Evolutionary conservation across 2,113 vertebrate genomes (phyloP).

Genomic region (Siphamia tubifer): DNA sequence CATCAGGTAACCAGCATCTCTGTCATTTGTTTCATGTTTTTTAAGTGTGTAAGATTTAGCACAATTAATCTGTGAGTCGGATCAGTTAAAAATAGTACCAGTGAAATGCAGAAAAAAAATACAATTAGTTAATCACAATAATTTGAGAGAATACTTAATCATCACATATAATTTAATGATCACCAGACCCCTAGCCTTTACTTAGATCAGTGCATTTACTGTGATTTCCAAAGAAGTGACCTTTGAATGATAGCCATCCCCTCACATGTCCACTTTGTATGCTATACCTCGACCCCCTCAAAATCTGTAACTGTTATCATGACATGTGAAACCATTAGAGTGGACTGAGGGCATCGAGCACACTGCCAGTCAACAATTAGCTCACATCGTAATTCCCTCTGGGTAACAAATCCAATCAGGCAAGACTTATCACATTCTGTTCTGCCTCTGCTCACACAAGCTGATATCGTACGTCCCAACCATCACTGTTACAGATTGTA

Average conservation of each 20-base stretch:
- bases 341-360: constrained; percentile 54
- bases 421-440: constrained; percentile 40
- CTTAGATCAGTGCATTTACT: not conserved
- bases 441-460: constrained; percentile 37
- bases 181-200: too few species aligned
- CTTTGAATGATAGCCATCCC: constrained; percentile 17
- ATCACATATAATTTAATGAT: too few species aligned
- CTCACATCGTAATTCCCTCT: constrained; percentile 58
- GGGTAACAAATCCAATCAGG: constrained; percentile 70
- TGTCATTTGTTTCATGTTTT: too few species aligned
- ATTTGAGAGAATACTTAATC: too few species aligned
- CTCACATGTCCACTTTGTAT: constrained; percentile 19
- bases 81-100: too few species aligned
- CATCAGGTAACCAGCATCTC: too few species aligned
- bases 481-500: constrained; percentile 5
- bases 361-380: constrained; percentile 70
- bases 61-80: too few species aligned
- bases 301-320: constrained; percentile 49
- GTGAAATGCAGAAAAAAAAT: too few species aligned
- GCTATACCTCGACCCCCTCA: not conserved
- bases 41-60: too few species aligned
- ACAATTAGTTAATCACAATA: too few species aligned
- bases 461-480: not conserved
- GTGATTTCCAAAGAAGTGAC: not conserved
- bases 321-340: constrained; percentile 71